These are phyloP conservation scores for Aphis gossypii DNA, from an alignment of 1,140 invertebrate species.

Conservation along the genomic window DNA sequence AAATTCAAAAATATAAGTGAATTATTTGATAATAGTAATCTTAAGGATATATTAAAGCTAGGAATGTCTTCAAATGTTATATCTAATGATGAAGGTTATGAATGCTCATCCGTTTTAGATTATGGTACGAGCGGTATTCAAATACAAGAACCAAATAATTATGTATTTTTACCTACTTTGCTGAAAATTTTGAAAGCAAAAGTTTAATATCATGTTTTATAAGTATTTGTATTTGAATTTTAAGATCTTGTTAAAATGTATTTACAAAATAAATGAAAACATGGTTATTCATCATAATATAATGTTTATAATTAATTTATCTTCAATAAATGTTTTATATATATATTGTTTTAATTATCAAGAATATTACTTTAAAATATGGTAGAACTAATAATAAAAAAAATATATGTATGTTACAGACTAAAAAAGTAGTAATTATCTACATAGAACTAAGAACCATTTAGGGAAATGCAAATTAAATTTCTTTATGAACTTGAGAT, in stretches of 20 bases:
- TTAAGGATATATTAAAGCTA: background rate
- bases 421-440: too few relatives aligned
- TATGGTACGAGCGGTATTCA: background rate
- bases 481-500: too few relatives aligned
- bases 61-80: background rate
- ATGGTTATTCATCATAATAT: background rate
- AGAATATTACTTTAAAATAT: too few relatives aligned
- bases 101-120: slow-evolving; percentile 21
- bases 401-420: too few relatives aligned
- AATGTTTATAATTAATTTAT: background rate
- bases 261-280: background rate
- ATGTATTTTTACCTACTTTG: slow-evolving; percentile 30
- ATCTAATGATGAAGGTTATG: background rate
- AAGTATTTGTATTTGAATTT: background rate
- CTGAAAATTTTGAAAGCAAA: background rate
- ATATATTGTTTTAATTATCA: too few relatives aligned
- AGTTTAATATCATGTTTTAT: background rate
- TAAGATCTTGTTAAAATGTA: background rate
- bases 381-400: too few relatives aligned
- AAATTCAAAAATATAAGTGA: background rate
- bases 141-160: background rate
- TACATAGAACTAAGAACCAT: too few relatives aligned
- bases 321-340: too few relatives aligned
- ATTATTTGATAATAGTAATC: background rate
- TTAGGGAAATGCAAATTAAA: too few relatives aligned